Base-by-base conservation (phyloP, 2,888 invertebrate genomes). In the Halocaridina rubra region DNA sequence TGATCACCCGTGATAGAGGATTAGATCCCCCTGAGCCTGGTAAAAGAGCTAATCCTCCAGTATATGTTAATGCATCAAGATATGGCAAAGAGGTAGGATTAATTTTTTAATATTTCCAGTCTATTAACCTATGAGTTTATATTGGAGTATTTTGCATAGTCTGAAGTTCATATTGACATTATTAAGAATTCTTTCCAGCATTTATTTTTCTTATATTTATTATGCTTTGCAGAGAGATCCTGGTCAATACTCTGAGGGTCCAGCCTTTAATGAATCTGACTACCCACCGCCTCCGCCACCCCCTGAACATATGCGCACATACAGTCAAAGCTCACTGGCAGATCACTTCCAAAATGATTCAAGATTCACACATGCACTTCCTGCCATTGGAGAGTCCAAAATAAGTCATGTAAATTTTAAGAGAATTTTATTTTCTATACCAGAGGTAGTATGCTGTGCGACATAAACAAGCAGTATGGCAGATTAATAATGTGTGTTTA, bases 1-100 rank as follows among this genome's bases (percentile, higher is more conserved):
- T 95, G 90, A 93, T 94, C 85, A 94, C 95, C 0, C 92, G 94
- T 77, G 96, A 97, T 88, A 90, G 94, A 94, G 89, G 94, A 94
- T 2, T 91, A 93, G 39, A 93, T 91, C 80, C 74, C 10, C 86
- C 86, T 8, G 84, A 84, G 13, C 16, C 30, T 29, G 33, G 7
- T 16, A 67, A 33, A 57, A 88, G 89, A 77, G 32, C 64, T 19
- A 74, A 33, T 75, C 30, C 33, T 46, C 85, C 85, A 4, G 80
- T 85, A 10, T 85, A 85, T 81, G 85, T 80, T 24, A 76, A 80
- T 80, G 59, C 77, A 22, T 27, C 46, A 8, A 76, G 77, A 67
- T 86, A 79, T 80, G 61, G 24, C 19, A 64, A 80, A 5, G 72
- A 80, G 82, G 84, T 77, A 77, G 7, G 57, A 24, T 32, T 69